Percentiles rank a stretch among this genome's conserved stretches.
Evolutionary conservation across 2,888 invertebrate genomes (phyloP).

Genomic region (Gonocerus acuteangulatus): DNA sequence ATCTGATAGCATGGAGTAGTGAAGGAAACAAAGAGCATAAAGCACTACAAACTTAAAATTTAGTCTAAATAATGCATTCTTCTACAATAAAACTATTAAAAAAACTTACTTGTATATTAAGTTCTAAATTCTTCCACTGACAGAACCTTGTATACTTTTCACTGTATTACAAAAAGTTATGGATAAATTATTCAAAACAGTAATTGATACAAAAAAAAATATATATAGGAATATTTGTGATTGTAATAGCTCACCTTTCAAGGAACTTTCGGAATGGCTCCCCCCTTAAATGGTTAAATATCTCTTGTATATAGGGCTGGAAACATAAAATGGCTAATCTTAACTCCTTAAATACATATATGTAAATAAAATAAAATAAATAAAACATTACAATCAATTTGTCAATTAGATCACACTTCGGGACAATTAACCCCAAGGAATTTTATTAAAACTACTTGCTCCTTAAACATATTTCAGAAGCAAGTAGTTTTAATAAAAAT

Average conservation of each 20-base stretch:
- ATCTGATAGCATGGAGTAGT: too few relatives aligned
- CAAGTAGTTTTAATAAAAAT: too few relatives aligned
- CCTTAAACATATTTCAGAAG: too few relatives aligned
- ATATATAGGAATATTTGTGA: background rate
- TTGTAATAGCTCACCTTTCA: conserved; percentile 76
- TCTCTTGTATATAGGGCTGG: conserved; percentile 99
- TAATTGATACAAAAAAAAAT: background rate
- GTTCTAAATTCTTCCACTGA: conserved; percentile 99
- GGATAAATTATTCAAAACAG: background rate
- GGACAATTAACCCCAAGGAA: too few relatives aligned
- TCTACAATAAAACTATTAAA: background rate
- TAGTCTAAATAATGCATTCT: too few relatives aligned
- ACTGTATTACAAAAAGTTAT: conserved; percentile 54
- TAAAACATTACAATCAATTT: too few relatives aligned
- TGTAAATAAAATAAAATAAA: too few relatives aligned
- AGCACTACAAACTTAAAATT: too few relatives aligned
- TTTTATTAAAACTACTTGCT: too few relatives aligned
- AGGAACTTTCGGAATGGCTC: conserved; percentile 96
- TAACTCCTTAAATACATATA: too few relatives aligned
- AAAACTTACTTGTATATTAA: conserved; percentile 87
- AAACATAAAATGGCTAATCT: conserved; percentile 45
- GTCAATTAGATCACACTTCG: too few relatives aligned
- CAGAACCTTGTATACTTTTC: conserved; percentile 99
- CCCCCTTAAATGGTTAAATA: conserved; percentile 92
- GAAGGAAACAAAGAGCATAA: too few relatives aligned